Evolutionary conservation across 2,888 invertebrate genomes (phyloP), one percentile per base, ranked within the genome.

Genomic region (Adineta ricciae): DNA sequence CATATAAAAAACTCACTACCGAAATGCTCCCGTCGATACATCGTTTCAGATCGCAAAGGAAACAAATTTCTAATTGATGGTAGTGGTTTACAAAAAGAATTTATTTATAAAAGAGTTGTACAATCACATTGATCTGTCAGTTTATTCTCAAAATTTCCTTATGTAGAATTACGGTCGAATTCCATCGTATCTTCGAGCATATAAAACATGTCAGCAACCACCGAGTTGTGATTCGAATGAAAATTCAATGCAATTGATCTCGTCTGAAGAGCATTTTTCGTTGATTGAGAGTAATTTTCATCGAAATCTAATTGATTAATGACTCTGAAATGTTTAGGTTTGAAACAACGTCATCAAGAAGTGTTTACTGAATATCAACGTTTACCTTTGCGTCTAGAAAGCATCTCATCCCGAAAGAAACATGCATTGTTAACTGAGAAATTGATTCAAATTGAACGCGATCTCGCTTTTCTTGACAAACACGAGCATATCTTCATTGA

Each of bases 31-130:
- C 24, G n/a, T 41, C 78, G 78, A n/a, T 78, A 78, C n/a, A n/a
- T 78, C n/a, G 78, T 78, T 38, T 78, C n/a, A 16, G 78, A 78
- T 41, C 21, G 78, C 24, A 78, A 78, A 78, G 78, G 78, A 38
- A 78, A 78, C 41, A 78, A 78, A 38, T 78, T 19, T 78, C 41
- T 78, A 3, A 78, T 78, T 24, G 78, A 78, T n/a, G 78, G 78
- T 38, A 78, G 78, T 78, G 78, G 78, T 41, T 41, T 78, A 41
- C 78, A 78, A 78, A 78, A 78, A 41, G 78, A 78, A 9, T 78
- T 78, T n/a, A 78, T 78, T 41, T 21, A 41, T 41, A 78, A 78
- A 78, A 78, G 41, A 41, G 78, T 78, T 46, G 5, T 46, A n/a
- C n/a, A n/a, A n/a, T n/a, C n/a, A n/a, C n/a, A n/a, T n/a, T n/a